These are phyloP conservation scores for Hylaeus anthracinus DNA, from an alignment of 1,140 invertebrate genomes.

Conservation along the genomic window DNA sequence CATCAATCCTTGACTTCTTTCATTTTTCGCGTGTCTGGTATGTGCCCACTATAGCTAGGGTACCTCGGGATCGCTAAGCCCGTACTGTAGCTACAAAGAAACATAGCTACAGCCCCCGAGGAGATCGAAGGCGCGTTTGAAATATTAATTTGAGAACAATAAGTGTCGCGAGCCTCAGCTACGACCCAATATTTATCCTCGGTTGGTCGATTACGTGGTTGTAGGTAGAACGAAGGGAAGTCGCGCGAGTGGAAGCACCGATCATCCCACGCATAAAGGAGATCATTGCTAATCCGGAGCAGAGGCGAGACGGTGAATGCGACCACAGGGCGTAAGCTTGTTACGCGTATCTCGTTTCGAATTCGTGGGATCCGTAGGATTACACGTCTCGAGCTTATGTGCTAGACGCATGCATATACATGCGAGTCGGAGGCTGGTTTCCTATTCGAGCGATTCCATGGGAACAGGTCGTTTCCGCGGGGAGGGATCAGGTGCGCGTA, in stretches of 20 bases:
- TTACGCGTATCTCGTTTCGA: slow-evolving; percentile 39
- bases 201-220: neutral
- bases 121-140: neutral
- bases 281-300: slow-evolving; percentile 38
- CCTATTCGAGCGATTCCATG: slow-evolving; percentile 31
- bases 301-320: slow-evolving; percentile 11
- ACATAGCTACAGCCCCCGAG: no score
- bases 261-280: slow-evolving; percentile 22
- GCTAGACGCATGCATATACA: neutral
- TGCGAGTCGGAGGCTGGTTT: neutral
- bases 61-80: no score
- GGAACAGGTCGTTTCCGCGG: slow-evolving; percentile 39
- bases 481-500: slow-evolving; percentile 12
- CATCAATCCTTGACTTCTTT: no score
- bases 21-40: no score
- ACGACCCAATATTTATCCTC: neutral
- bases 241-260: neutral
- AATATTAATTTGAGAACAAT: neutral
- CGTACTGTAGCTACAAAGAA: no score
- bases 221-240: neutral
- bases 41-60: no score
- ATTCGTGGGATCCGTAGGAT: slow-evolving; percentile 36
- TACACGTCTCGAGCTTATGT: slow-evolving; percentile 16
- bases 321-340: slow-evolving; percentile 31
- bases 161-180: neutral